Base-by-base conservation (phyloP, 2,888 invertebrate genomes). In the Hypomecis atomaria region DNA sequence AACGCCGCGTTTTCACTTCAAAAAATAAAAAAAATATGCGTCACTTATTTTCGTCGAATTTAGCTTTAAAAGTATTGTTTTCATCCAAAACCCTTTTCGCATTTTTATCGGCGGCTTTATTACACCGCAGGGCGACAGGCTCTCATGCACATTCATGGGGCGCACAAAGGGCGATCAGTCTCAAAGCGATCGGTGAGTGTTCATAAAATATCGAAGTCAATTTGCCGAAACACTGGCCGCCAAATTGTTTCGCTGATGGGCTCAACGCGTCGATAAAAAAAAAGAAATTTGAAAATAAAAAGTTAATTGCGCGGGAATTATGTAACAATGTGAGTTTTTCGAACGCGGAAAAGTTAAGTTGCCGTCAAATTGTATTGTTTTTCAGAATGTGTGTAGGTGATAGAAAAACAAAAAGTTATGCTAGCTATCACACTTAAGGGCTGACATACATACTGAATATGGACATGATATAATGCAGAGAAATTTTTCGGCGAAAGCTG, bases 161-260 rank as follows among this genome's bases (percentile, higher is more conserved):
- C 38, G 61, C 60, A 71, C 70, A 72, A 72, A 73, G 67, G 66
- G 65, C 64, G 67, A 75, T 75, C 69, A 66, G 55, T 67, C 67
- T 65, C 68, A 66, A 70, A 71, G 59, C 70, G 66, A 75, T 74
- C 69, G 69, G 70, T 68, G 69, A 50, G 52, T 66, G 78, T 76
- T 73, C 78, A 83, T 85, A 84, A 84, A 65, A 86, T 81, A 86
- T 80, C 78, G 63, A 68, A 81, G 77, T 82, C 86, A 86, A 87
- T 87, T 85, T 83, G 71, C 76, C 79, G 78, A 83, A 81, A 83
- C 79, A 82, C 76, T 74, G 77, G 75, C 77, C 58, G 64, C 77
- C 66, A 83, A 81, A 83, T 85, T 82, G 84, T 83, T 83, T 83
- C 72, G 78, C 68, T 81, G 82, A 79, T 71, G 80, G 71, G 76